Evolutionary conservation across 1,140 invertebrate genomes (phyloP), one percentile per base, ranked within the genome.

Genomic region (Lethrus apterus): DNA sequence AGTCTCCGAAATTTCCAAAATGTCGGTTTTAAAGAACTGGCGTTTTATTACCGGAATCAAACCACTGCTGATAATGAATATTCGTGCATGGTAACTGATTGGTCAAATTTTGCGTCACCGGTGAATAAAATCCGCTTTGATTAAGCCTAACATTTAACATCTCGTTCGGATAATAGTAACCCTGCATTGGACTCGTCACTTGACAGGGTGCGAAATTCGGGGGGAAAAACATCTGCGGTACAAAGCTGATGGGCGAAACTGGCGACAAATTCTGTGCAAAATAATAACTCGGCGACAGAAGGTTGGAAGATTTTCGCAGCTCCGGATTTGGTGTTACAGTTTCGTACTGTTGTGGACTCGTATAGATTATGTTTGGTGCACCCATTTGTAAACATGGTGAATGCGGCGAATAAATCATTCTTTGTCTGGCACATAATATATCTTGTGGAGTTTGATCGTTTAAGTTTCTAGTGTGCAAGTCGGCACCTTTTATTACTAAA

Each of bases 221-320:
- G 8, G 57, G 54, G 31, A 63, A 63, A 41, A 63, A 61, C 2
- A 57, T 15, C 35, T 61, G 61, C 7, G 50, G 50, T 8, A 36
- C 20, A 21, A 41, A 38, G n/a, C 32, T 24, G 29, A 49, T n/a
- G 3, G 55, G 54, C 13, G 46, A 31, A 34, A 58, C 54, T 8
- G 61, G 51, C 1, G 58, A 57, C 26, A 48, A 51, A 48, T 15
- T 24, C 18, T 10, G 50, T 21, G 15, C 46, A 48, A 20, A 44
- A 17, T 17, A 48, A 46, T n/a, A 46, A 21, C 34, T 17, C 34
- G 17, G 29, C 15, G 19, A 2, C 21, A 14, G 4, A 5, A 50
- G 7, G 47, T 46, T 24, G 36, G 44, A 46, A 26, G 31, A 46
- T 55, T 19, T 30, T 13, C n/a, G 35, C 24, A 18, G 51, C 48